Evolutionary conservation across 2,888 invertebrate species (phyloP).

Genomic region (Drosophila ezoana): DNA sequence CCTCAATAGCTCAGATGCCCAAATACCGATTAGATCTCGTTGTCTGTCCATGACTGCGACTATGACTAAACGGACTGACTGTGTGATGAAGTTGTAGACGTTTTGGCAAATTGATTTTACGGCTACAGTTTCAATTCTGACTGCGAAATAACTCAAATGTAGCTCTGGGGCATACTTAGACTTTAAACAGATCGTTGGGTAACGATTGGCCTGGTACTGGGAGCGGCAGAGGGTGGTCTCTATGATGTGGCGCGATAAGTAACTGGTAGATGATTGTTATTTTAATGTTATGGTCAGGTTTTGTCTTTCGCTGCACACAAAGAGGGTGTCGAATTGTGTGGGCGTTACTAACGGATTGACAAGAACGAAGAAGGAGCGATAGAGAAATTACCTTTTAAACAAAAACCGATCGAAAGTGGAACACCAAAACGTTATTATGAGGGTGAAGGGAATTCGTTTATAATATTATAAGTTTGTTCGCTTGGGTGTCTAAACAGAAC

Average conservation of each 20-base stretch:
- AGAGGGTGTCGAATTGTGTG: constrained; percentile 71
- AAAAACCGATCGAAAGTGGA: constrained; percentile 17
- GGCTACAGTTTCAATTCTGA: constrained; percentile 64
- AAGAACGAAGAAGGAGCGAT: constrained; percentile 47
- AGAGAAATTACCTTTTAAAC: constrained; percentile 37
- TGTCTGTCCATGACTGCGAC: constrained; percentile 21
- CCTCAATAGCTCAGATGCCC: constrained; percentile 22
- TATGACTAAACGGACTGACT: constrained; percentile 56
- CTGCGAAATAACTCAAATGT: constrained; percentile 72
- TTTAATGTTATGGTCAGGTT: constrained; percentile 72
- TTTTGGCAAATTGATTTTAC: constrained; percentile 83
- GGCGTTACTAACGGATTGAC: constrained; percentile 76
- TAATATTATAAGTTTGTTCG: too few relatives aligned
- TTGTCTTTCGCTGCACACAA: constrained; percentile 32
- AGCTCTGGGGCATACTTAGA: constrained; percentile 74
- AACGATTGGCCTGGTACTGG: constrained; percentile 51
- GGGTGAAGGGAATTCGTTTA: too few relatives aligned
- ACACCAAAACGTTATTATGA: background rate
- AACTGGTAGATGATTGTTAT: constrained; percentile 76
- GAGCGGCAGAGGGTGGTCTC: constrained; percentile 38
- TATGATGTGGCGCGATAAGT: constrained; percentile 69
- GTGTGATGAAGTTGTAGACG: constrained; percentile 82
- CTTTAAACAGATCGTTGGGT: constrained; percentile 76
- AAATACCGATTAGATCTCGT: constrained; percentile 22
- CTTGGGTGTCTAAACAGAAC: too few relatives aligned